Percentiles rank a stretch among this genome's conserved stretches.
phyloP scores from a whole-genome alignment of 2,888 invertebrate species.

The Heliothis peltigera region DNA sequence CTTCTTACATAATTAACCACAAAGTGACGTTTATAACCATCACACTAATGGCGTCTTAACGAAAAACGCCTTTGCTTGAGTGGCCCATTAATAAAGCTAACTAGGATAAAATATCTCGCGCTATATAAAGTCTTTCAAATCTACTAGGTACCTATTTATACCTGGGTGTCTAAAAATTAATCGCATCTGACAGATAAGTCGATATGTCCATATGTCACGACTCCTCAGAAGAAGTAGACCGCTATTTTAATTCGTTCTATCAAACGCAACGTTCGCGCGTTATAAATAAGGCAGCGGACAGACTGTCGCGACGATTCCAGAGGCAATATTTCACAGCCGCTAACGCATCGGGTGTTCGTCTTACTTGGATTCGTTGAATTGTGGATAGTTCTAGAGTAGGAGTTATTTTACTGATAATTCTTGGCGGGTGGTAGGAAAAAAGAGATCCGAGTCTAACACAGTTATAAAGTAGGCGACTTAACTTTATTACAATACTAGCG shows the following conservation, averaged over 20 bases:
- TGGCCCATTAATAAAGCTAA: constrained; percentile 58
- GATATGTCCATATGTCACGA: constrained; percentile 73
- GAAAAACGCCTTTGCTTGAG: constrained; percentile 46
- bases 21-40: constrained; percentile 45
- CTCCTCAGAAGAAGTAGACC: constrained; percentile 60
- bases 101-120: constrained; percentile 54
- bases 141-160: constrained; percentile 56
- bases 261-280: constrained; percentile 80
- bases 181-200: constrained; percentile 74
- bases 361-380: constrained; percentile 49
- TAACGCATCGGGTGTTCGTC: constrained; percentile 75
- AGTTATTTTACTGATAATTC: background rate
- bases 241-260: constrained; percentile 79
- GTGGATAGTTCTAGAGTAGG: constrained; percentile 46
- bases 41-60: constrained; percentile 51
- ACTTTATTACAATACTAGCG: no score
- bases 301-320: constrained; percentile 84
- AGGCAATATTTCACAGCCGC: constrained; percentile 86
- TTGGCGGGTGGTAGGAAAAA: no score
- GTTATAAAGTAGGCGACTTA: no score
- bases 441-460: no score
- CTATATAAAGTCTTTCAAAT: constrained; percentile 51
- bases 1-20: constrained; percentile 48
- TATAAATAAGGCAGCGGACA: constrained; percentile 84
- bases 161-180: constrained; percentile 65